A percentile compares a stretch with the other conserved stretches of the same genome.
Evolutionary conservation across 2,113 vertebrate species (phyloP).

Genomic region (Mesitornis unicolor): DNA sequence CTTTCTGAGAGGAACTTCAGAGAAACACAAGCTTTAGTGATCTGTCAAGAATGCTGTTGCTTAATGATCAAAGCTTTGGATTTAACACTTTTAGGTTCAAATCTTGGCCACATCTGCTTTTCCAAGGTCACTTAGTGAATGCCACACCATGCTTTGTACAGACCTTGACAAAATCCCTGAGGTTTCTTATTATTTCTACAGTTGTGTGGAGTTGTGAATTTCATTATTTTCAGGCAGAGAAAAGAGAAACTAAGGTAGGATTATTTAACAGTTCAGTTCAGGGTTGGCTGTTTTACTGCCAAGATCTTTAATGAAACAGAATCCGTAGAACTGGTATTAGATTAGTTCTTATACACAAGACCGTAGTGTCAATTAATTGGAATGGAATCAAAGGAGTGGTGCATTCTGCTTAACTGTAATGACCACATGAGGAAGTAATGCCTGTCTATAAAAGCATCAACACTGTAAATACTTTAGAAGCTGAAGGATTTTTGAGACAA

Average conservation of each 20-base stretch:
- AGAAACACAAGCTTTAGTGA: background rate
- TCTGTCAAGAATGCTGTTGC: background rate
- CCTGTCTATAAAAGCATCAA: background rate
- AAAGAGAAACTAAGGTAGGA: background rate
- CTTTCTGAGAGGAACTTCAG: background rate
- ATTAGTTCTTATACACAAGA: background rate
- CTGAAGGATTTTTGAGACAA: background rate
- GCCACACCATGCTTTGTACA: background rate
- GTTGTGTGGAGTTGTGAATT: background rate
- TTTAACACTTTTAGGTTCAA: background rate
- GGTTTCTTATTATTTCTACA: background rate
- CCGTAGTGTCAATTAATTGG: background rate
- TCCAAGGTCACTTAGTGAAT: background rate
- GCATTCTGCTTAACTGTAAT: background rate
- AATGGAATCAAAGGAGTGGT: background rate
- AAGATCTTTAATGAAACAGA: background rate
- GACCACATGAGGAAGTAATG: accelerated
- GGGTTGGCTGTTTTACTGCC: background rate
- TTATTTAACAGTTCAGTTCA: background rate
- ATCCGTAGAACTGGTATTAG: background rate
- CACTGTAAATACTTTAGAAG: background rate
- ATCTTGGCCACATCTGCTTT: background rate
- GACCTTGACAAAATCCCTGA: background rate
- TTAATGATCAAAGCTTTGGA: background rate
- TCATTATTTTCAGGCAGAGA: background rate